phyloP scores from a whole-genome alignment of 2,888 invertebrate species.

The Orthosia gracilis region DNA sequence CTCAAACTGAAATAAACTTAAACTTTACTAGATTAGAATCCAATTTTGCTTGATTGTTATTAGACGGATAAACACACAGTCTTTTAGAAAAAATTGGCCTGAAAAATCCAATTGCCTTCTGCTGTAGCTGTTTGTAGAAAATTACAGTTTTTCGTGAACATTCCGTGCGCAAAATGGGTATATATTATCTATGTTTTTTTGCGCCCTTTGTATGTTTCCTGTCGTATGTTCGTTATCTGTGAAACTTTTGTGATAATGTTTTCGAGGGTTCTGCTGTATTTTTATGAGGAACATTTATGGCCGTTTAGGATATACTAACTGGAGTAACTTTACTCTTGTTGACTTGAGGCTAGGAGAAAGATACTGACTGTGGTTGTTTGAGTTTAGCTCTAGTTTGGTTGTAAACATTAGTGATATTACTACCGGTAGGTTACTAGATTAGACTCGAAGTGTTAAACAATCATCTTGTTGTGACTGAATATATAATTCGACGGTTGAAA shows the following conservation, averaged over 20 bases:
- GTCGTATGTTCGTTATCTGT: conserved; percentile 38
- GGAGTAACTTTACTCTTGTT: conserved; percentile 8
- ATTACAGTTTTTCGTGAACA: conserved; percentile 55
- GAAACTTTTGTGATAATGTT: conserved; percentile 23
- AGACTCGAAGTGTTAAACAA: background rate
- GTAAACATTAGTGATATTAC: conserved; percentile 3
- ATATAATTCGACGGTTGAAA: too few species aligned
- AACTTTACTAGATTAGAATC: conserved; percentile 29
- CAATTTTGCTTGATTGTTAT: conserved; percentile 53
- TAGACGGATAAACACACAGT: conserved; percentile 48
- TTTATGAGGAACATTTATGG: conserved; percentile 42
- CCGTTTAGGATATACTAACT: conserved; percentile 14
- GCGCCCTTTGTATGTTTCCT: conserved; percentile 25
- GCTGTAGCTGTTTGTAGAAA: conserved; percentile 60
- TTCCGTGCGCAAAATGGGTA: conserved; percentile 34
- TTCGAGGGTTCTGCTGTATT: conserved; percentile 16
- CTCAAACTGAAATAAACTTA: conserved; percentile 45
- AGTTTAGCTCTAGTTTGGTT: background rate
- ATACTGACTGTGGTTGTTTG: background rate
- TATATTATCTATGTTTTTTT: conserved; percentile 26
- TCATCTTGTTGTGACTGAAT: background rate
- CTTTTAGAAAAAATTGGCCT: conserved; percentile 53
- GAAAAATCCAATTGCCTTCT: conserved; percentile 68
- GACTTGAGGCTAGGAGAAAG: background rate
- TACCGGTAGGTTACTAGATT: background rate